phyloP scores from a whole-genome alignment of 2,888 invertebrate genomes.

The Sinotaia quadrata region DNA sequence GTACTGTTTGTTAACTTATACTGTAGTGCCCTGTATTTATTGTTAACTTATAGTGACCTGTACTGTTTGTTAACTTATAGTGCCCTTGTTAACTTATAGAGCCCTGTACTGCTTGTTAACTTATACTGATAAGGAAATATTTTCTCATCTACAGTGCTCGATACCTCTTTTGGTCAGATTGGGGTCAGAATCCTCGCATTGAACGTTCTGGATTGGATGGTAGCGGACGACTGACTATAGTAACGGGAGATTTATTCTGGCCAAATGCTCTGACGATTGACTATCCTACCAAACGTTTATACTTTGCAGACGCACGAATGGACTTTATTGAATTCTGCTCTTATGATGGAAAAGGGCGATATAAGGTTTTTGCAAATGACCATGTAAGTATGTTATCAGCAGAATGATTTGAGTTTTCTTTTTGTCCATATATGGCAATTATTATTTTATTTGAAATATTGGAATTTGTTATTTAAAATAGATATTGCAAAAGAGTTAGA shows the following conservation, averaged over 20 bases:
- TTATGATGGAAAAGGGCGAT: conserved; percentile 92
- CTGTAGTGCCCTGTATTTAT: no score
- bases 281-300: conserved; percentile 91
- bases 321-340: conserved; percentile 98
- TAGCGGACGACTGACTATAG: conserved; percentile 85
- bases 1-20: no score
- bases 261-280: conserved; percentile 98
- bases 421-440: background rate
- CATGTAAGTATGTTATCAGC: conserved; percentile 64
- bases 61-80: no score
- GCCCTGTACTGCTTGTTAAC: no score
- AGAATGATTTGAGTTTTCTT: background rate
- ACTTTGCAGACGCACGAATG: conserved; percentile 97
- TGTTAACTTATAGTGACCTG: no score
- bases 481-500: no score
- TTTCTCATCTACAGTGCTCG: conserved; percentile 56
- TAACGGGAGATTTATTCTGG: conserved; percentile 97
- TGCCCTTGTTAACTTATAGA: no score
- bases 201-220: conserved; percentile 98
- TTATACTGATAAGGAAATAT: no score
- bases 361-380: conserved; percentile 79
- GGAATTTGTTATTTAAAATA: background rate
- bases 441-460: background rate
- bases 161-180: conserved; percentile 96
- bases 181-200: conserved; percentile 97